Evolutionary conservation across 1,140 invertebrate genomes (phyloP), one percentile per base, ranked within the genome.

Genomic region (Lepidotrigona ventralis): DNA sequence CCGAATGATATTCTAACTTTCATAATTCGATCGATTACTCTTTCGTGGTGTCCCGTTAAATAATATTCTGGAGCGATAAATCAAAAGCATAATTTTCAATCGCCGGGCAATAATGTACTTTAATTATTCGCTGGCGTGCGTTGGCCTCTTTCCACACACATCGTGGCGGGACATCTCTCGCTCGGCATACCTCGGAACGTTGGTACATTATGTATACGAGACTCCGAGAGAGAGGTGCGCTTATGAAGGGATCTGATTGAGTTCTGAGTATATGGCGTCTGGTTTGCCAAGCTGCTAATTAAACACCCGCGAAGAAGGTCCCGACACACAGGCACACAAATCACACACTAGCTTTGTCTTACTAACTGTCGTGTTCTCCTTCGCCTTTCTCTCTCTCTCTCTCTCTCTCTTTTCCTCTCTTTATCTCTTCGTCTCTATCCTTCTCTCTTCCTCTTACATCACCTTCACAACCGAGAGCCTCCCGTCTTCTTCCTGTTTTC

Each of bases 221-320:
- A 79, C 39, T 70, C 84, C 39, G 14, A 19, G 72, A 70, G 80
- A 85, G 90, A 88, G 90, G 90, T 87, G 89, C 87, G 90, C 91
- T 93, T 94, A 93, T 94, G 93, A 94, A 93, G 91, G 93, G 92
- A 94, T 94, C 93, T 94, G 93, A 94, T 94, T 94, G 93, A 94
- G 93, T 94, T 94, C 93, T 93, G 93, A 93, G 93, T 94, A 93
- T 90, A 91, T 93, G 92, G 92, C 93, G 92, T 93, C 90, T 93
- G 92, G 91, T 93, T 91, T 93, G 91, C 91, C 90, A 88, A 93
- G 92, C 92, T 92, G 92, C 93, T 94, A 94, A 94, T 94, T 93
- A 94, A 93, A 93, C 92, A 93, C 92, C 92, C 92, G 92, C 91
- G 90, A 91, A 90, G 91, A 91, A 78, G 87, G 75, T 39, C 81